These are phyloP conservation scores for Haliclystus octoradiatus DNA, from an alignment of 30 jellyfish, hydroid and myxozoan species.

Conservation along the genomic window DNA sequence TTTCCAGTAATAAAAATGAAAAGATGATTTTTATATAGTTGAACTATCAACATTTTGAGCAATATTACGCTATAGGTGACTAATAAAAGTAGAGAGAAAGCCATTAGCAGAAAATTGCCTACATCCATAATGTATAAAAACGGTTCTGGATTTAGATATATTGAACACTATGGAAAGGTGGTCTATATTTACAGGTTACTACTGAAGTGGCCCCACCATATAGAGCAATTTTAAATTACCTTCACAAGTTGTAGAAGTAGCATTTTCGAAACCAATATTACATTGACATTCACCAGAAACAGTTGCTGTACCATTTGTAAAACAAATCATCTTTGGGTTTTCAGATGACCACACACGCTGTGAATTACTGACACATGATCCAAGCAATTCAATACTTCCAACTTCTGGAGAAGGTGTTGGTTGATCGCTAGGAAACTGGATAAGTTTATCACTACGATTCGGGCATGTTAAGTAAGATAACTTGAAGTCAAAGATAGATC, in stretches of 20 bases:
- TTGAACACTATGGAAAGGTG: too few species aligned
- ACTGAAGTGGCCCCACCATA: not conserved
- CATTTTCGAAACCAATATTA: slow-evolving; percentile 30
- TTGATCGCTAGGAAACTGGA: slow-evolving; percentile 13
- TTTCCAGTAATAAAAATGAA: too few species aligned
- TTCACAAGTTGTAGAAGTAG: not conserved
- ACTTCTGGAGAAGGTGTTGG: slow-evolving; percentile 30
- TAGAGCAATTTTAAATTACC: slow-evolving; percentile 8
- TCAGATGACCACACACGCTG: slow-evolving; percentile 2
- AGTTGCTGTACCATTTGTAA: slow-evolving; percentile 37
- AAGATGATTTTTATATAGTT: too few species aligned
- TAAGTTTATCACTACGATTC: slow-evolving; percentile 14
- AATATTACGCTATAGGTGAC: too few species aligned
- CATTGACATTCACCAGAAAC: slow-evolving; percentile 56
- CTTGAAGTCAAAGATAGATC: not conserved
- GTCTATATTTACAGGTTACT: slow-evolving; percentile 14
- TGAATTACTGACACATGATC: slow-evolving; percentile 25
- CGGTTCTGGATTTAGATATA: too few species aligned
- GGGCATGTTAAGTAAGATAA: slow-evolving; percentile 34
- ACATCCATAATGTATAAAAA: too few species aligned
- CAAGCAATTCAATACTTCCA: slow-evolving; percentile 1
- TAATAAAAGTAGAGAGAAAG: too few species aligned
- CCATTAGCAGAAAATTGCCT: too few species aligned
- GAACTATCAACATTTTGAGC: too few species aligned
- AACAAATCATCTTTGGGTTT: slow-evolving; percentile 26